A percentile compares a stretch with the other conserved stretches of the same genome.
Conservation (phyloP, 2,888 invertebrate genomes). For the Geophilus truncorum region DNA sequence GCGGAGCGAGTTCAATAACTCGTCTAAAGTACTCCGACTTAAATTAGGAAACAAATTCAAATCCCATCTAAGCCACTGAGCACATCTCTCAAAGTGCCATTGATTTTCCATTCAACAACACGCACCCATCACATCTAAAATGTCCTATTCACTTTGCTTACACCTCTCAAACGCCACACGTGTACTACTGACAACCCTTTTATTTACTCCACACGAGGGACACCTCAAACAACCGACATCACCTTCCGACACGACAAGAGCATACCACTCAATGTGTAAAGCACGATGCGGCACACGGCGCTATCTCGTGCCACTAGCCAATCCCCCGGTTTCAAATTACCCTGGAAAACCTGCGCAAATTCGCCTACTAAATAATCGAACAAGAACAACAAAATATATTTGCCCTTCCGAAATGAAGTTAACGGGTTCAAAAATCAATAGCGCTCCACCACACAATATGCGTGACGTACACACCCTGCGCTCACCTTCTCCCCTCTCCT, state of each 20-base stretch:
- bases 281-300: background rate
- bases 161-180: background rate
- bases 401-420: background rate
- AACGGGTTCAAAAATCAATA: constrained; percentile 15
- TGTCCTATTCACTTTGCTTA: constrained; percentile 20
- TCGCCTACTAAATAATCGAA: background rate
- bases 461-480: constrained; percentile 6
- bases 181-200: constrained; percentile 12
- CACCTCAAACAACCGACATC: constrained; percentile 15
- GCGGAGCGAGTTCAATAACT: background rate
- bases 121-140: constrained; percentile 12
- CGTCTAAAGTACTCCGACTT: background rate
- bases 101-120: constrained; percentile 20
- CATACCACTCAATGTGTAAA: background rate
- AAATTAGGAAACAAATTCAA: constrained; percentile 20
- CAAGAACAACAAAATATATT: background rate
- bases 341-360: background rate
- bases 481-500: constrained; percentile 1
- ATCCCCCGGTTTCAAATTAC: background rate
- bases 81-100: constrained; percentile 20
- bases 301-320: background rate
- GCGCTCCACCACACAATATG: constrained; percentile 10
- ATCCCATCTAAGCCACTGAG: constrained; percentile 20
- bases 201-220: constrained; percentile 12
- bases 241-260: constrained; percentile 12